Evolutionary conservation across 2,888 invertebrate species (phyloP).

Genomic region (Scaptomyza flava): DNA sequence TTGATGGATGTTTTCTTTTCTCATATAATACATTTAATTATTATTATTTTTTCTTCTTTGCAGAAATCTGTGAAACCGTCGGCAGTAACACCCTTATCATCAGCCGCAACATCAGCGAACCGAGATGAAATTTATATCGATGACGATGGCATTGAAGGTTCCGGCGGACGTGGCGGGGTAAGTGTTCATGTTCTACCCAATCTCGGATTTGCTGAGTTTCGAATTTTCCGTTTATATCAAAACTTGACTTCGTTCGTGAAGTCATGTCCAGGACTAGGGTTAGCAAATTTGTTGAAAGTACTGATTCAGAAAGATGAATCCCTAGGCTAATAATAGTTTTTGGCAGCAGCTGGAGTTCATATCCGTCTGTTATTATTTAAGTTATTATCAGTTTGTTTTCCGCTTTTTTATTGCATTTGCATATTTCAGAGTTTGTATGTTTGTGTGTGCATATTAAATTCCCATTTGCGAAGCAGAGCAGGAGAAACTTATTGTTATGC

Average conservation of each 20-base stretch:
- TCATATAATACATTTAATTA: not conserved
- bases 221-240: slow-evolving; percentile 34
- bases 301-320: slow-evolving; percentile 10
- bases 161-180: slow-evolving; percentile 88
- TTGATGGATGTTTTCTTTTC: slow-evolving; percentile 20
- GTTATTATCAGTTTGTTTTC: slow-evolving; percentile 22
- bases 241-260: not conserved
- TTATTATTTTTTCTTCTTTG: slow-evolving; percentile 39
- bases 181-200: slow-evolving; percentile 79
- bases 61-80: slow-evolving; percentile 82
- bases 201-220: not conserved
- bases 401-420: slow-evolving; percentile 36
- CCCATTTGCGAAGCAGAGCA: slow-evolving; percentile 30
- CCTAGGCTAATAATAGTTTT: slow-evolving; percentile 16
- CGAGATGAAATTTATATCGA: slow-evolving; percentile 89
- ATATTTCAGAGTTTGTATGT: slow-evolving; percentile 37
- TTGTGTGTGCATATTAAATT: slow-evolving; percentile 38
- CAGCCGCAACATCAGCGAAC: slow-evolving; percentile 63
- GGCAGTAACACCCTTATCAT: slow-evolving; percentile 65
- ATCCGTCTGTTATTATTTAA: slow-evolving; percentile 14
- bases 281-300: slow-evolving; percentile 12
- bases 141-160: slow-evolving; percentile 91
- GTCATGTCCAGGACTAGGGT: slow-evolving; percentile 15
- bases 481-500: slow-evolving; percentile 41
- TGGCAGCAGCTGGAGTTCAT: slow-evolving; percentile 9